Evolutionary conservation across 2,113 vertebrate genomes (phyloP), one percentile per base, ranked within the genome.

Genomic region (Oryzias celebensis): DNA sequence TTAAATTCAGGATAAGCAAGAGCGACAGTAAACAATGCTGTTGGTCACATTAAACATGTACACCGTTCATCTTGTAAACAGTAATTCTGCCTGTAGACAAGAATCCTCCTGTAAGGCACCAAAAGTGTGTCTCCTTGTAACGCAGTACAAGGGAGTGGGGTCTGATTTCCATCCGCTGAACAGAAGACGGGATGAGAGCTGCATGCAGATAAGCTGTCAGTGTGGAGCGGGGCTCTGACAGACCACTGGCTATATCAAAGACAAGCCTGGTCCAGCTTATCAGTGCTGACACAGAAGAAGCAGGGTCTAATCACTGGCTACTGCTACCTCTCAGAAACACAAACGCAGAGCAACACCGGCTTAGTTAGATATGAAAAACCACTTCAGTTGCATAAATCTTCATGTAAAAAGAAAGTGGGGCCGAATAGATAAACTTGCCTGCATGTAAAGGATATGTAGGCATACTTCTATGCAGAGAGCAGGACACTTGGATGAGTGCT

Each of bases 251-350:
- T 85, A 80, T 85, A 90, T 87, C 89, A 89, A 85, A 91, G 88
- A 58, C 2, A 58, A 86, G 68, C 68, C 71, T 75, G 87, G 84
- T 67, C 85, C 71, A 31, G 82, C 89, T 91, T 91, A 91, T 92
- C 91, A 85, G 90, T 80, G 90, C 82, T 91, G 91, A 92, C 91
- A 91, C 78, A 64, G 65, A 63, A 78, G 71, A 81, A 82, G 82
- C 85, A 60, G 78, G 75, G 52, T 69, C 71, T 88, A 86, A 89
- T 91, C 87, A 88, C 76, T 41, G 78, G 73, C 83, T 81, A 76
- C 82, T 85, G 81, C 64, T 81, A 51, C 66, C 82, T 63, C 79
- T 83, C 78, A 80, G 36, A 70, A 74, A 77, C 80, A 71, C 65
- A 72, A 67, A 78, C 66, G 68, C 36, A 36, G 8, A 36, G 36